Evolutionary conservation across 2,888 invertebrate genomes (phyloP).

Genomic region (Sminthurinus aureus): DNA sequence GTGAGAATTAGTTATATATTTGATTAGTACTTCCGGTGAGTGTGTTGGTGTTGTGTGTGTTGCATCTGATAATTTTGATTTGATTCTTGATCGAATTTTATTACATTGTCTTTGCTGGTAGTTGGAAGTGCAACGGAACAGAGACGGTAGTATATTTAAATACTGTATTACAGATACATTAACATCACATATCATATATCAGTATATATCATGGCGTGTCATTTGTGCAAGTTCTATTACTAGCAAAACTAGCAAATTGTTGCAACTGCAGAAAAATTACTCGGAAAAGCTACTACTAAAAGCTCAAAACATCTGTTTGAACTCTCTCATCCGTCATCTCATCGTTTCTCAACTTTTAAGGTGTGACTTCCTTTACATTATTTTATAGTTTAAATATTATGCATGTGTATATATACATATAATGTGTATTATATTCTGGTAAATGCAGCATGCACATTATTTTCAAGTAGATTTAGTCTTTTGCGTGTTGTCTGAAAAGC

Average conservation of each 20-base stretch:
- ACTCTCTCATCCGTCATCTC: constrained; percentile 33
- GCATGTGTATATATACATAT: neutral
- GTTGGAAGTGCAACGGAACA: no score
- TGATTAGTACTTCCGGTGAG: no score
- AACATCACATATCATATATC: neutral
- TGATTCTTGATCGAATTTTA: no score
- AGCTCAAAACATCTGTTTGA: constrained; percentile 21
- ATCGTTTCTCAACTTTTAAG: constrained; percentile 11
- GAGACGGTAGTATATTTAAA: neutral
- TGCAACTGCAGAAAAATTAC: neutral
- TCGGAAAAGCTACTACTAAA: neutral
- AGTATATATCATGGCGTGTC: neutral
- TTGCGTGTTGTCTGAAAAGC: no score
- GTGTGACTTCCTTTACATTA: constrained; percentile 30
- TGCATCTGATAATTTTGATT: no score
- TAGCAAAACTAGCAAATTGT: neutral
- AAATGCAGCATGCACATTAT: no score
- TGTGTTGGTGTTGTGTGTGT: no score
- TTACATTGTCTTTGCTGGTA: no score
- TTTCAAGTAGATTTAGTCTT: no score
- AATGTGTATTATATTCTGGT: neutral
- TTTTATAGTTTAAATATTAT: no score
- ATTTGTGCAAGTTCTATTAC: no score
- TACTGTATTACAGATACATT: neutral
- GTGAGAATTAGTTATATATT: no score